Conservation (phyloP, 2,797 vertebrate species). For the Vespertilio murinus region DNA sequence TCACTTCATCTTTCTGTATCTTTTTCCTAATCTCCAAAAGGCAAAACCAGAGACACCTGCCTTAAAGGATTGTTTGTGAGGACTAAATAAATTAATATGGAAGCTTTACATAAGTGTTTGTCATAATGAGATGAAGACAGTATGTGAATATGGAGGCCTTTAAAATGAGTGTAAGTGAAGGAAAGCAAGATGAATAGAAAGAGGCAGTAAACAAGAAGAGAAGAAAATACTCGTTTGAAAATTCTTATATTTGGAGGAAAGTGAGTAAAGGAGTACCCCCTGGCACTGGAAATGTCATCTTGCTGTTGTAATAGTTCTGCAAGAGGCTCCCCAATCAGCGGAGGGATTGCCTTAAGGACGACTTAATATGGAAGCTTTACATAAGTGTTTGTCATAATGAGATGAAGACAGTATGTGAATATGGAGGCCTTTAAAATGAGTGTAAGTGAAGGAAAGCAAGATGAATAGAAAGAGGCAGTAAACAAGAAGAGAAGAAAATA, state of each 20-base stretch:
- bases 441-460: background rate
- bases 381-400: background rate
- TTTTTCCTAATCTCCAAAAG: background rate
- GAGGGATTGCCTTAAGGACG: no score
- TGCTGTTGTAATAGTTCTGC: no score
- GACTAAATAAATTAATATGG: background rate
- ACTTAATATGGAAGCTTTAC: background rate
- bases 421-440: background rate
- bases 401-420: background rate
- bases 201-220: background rate
- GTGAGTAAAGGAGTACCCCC: background rate
- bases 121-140: background rate
- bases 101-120: background rate
- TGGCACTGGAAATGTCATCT: background rate
- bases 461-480: background rate
- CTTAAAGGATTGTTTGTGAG: background rate
- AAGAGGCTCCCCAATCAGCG: no score
- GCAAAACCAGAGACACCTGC: background rate
- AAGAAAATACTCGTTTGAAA: background rate
- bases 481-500: background rate
- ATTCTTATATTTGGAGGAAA: background rate
- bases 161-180: background rate
- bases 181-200: background rate
- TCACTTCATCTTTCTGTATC: background rate
- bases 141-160: background rate